A percentile compares a stretch with the other conserved stretches of the same genome.
These are phyloP conservation scores for Conchocele bisecta DNA, from an alignment of 2,888 invertebrate genomes.

Conservation along the genomic window DNA sequence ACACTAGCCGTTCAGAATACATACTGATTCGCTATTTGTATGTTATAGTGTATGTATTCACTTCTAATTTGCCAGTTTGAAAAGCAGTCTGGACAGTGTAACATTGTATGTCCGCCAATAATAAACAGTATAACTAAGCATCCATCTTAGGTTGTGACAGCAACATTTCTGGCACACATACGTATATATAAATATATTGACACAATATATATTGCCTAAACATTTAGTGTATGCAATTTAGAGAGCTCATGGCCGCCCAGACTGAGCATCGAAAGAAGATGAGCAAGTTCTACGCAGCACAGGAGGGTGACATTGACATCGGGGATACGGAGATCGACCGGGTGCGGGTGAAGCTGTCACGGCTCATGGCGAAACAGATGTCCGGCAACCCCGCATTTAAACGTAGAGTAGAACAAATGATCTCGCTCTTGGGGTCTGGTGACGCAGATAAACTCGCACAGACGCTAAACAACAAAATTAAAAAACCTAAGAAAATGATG, in stretches of 20 bases:
- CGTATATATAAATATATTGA: neutral
- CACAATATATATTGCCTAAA: neutral
- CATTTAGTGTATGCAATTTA: conserved; percentile 29
- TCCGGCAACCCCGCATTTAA: conserved; percentile 66
- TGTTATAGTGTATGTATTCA: too few species aligned
- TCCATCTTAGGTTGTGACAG: too few species aligned
- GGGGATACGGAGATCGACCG: conserved; percentile 75
- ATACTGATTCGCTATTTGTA: too few species aligned
- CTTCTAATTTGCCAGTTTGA: too few species aligned
- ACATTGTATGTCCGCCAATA: too few species aligned
- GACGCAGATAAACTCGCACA: conserved; percentile 44
- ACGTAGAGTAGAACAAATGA: conserved; percentile 62
- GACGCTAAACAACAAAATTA: too few species aligned
- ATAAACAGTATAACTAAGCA: too few species aligned
- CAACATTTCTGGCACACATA: neutral
- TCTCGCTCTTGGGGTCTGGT: conserved; percentile 32
- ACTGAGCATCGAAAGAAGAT: conserved; percentile 70
- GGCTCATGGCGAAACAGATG: conserved; percentile 70
- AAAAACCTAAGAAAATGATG: too few species aligned
- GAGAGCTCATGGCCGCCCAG: conserved; percentile 76
- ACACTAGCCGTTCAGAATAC: too few species aligned
- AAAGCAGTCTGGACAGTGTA: too few species aligned
- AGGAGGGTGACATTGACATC: conserved; percentile 63
- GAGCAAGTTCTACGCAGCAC: conserved; percentile 67
- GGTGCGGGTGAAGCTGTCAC: conserved; percentile 68